Evolutionary conservation across 2,888 invertebrate species (phyloP).

Genomic region (Adineta ricciae): DNA sequence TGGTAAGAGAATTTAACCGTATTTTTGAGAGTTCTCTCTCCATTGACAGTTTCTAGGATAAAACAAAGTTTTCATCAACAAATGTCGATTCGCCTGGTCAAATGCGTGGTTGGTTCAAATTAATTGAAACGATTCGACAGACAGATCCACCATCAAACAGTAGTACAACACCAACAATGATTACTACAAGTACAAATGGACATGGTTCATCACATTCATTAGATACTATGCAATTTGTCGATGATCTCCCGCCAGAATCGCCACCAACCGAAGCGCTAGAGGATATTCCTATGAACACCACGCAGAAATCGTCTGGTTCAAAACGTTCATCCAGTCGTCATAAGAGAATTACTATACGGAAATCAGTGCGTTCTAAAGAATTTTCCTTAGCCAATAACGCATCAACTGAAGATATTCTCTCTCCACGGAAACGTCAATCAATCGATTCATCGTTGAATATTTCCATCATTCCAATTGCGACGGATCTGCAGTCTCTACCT

Average conservation of each 20-base stretch:
- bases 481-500: background rate
- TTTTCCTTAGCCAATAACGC: background rate
- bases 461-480: background rate
- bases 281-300: background rate
- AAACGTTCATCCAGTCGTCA: background rate
- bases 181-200: background rate
- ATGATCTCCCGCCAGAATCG: background rate
- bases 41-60: background rate
- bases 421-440: background rate
- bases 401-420: background rate
- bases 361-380: background rate
- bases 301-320: background rate
- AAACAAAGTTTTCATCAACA: background rate
- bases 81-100: background rate
- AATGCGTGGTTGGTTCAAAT: constrained; percentile 15
- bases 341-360: background rate
- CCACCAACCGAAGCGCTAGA: background rate
- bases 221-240: background rate
- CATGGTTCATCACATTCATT: background rate
- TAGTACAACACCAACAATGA: background rate
- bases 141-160: background rate
- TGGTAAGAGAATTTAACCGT: background rate
- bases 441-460: background rate
- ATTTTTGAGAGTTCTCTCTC: background rate
- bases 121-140: constrained; percentile 3